Base-by-base conservation (phyloP, 2,113 vertebrate genomes). In the Synodontis membranacea region DNA sequence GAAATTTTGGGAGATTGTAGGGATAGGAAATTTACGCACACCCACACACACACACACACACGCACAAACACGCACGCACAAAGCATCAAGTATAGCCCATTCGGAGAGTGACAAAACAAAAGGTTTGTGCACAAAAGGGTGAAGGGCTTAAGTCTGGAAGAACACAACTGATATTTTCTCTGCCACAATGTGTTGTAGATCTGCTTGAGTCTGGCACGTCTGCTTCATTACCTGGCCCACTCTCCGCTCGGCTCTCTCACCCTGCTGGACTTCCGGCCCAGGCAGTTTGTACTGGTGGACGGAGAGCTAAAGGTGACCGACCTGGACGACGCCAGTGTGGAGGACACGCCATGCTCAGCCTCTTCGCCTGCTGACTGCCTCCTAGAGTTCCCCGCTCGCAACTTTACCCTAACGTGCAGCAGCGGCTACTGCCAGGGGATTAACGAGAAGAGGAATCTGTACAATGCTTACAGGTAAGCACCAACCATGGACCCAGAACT, bases 381-480 rank as follows among this genome's bases (percentile, higher is more conserved):
- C 15, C 95, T 97, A 86, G 95, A 97, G 87, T 97, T 97, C 83
- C 96, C 97, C 0, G 96, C 97, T 0, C 94, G 96, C 87, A 97
- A 97, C 92, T 97, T 97, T 91, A 96, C 95, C 50, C 92, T 97
- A 70, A 93, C 94, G 54, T 97, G 96, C 91, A 95, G 93, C 0
- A 92, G 94, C 58, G 96, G 96, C 34, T 94, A 93, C 90, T 97
- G 97, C n/a, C 93, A 94, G 88, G 95, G 66, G 86, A 96, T 97
- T 93, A 97, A 97, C 0, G 96, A 97, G 89, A 97, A 96, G 92
- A 95, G 97, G 86, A 97, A 97, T 91, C 94, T 97, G 86, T 97
- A 97, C 93, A 97, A 97, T 0, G 96, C 96, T 70, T 97, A 97
- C 94, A 96, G 97, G 97, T 97, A 86, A 1, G 76, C 37, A 44